Percentiles rank a stretch among this genome's conserved stretches.
These are phyloP conservation scores for Poeciliopsis presidionis DNA, from an alignment of 2,797 vertebrate genomes.

Conservation along the genomic window DNA sequence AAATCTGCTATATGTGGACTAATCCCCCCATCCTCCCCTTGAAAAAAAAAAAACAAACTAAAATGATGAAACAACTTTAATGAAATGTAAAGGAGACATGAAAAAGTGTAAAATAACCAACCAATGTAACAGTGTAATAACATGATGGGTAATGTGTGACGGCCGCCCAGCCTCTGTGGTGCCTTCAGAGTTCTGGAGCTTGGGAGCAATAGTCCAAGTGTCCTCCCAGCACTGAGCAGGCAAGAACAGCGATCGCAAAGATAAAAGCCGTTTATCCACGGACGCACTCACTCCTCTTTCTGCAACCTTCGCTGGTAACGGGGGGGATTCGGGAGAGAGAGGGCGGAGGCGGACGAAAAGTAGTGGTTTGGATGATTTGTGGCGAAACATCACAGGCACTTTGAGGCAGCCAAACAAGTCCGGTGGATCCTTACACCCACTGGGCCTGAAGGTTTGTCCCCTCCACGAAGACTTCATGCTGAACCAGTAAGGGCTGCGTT, in stretches of 20 bases:
- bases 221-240: conserved; percentile 47
- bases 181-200: conserved; percentile 27
- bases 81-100: conserved; percentile 54
- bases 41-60: conserved; percentile 22
- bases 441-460: conserved; percentile 64
- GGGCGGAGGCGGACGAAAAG: conserved; percentile 12
- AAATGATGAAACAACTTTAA: conserved; percentile 44
- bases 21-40: background rate
- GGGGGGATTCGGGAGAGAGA: too few species aligned
- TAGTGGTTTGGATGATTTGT: conserved; percentile 41
- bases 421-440: conserved; percentile 67
- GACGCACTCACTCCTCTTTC: conserved; percentile 20
- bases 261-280: conserved; percentile 25
- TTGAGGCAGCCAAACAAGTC: conserved; percentile 58
- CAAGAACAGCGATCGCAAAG: conserved; percentile 26
- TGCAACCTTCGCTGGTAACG: conserved; percentile 19
- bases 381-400: conserved; percentile 72
- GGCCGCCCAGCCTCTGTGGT: conserved; percentile 27
- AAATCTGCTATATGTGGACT: conserved; percentile 17
- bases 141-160: conserved; percentile 28
- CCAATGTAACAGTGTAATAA: conserved; percentile 37
- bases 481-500: conserved; percentile 89
- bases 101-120: conserved; percentile 27
- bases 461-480: conserved; percentile 83
- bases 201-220: conserved; percentile 50